These are phyloP conservation scores for Stratiomys singularior DNA, from an alignment of 2,888 invertebrate genomes.

Conservation along the genomic window DNA sequence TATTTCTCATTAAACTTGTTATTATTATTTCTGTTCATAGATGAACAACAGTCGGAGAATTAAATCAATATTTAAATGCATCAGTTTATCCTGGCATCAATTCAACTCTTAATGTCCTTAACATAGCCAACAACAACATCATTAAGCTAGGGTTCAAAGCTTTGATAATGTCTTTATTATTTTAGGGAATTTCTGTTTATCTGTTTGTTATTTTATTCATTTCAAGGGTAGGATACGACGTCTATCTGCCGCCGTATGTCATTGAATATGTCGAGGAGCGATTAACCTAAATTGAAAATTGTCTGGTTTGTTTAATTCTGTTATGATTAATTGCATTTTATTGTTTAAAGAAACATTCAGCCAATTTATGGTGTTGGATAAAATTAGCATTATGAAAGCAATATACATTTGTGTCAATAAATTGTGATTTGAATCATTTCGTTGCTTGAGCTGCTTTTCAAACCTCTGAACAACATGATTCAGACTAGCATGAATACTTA, in stretches of 20 bases:
- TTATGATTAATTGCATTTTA: not conserved
- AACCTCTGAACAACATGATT: too few relatives aligned
- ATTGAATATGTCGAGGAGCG: not conserved
- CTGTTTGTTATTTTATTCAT: not conserved
- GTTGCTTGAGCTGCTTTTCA: too few relatives aligned
- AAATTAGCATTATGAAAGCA: too few relatives aligned
- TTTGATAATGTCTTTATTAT: not conserved
- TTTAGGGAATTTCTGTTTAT: constrained; percentile 6
- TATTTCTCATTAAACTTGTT: not conserved
- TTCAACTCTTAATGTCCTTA: not conserved
- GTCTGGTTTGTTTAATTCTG: not conserved
- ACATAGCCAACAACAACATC: not conserved
- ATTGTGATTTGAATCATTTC: too few relatives aligned
- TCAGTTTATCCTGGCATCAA: not conserved
- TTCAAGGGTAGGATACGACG: not conserved
- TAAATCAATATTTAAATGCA: constrained; percentile 13
- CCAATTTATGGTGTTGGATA: too few relatives aligned
- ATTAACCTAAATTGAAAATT: not conserved
- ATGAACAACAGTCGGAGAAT: not conserved
- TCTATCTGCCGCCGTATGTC: not conserved
- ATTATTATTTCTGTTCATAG: not conserved
- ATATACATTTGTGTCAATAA: too few relatives aligned
- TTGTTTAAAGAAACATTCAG: too few relatives aligned
- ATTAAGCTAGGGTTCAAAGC: not conserved
- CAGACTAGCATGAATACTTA: too few relatives aligned